Conservation (phyloP, 2,113 vertebrate genomes). For the Prinia subflava region DNA sequence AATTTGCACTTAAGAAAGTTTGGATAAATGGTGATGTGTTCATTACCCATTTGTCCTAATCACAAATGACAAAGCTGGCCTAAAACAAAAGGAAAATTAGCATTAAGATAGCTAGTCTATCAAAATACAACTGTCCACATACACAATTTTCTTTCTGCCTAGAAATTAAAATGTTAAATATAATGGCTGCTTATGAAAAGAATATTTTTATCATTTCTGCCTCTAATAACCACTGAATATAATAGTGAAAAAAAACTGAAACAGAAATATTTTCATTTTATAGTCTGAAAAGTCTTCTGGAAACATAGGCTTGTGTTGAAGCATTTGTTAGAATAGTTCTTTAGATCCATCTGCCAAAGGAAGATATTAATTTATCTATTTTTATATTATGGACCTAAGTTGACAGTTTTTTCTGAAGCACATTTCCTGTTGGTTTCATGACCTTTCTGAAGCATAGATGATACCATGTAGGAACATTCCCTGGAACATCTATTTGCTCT, state of each 20-base stretch:
- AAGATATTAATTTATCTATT: not conserved
- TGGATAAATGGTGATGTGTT: not conserved
- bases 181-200: not conserved
- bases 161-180: not conserved
- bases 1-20: not conserved
- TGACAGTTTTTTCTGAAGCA: not conserved
- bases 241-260: not conserved
- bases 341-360: not conserved
- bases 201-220: not conserved
- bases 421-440: not conserved
- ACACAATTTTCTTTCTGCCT: not conserved
- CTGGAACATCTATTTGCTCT: not conserved
- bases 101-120: not conserved
- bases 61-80: not conserved
- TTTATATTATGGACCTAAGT: not conserved
- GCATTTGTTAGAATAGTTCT: slow-evolving; percentile 4
- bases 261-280: not conserved
- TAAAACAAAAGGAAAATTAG: not conserved
- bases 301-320: not conserved
- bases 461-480: not conserved
- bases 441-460: not conserved
- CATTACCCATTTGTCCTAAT: not conserved
- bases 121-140: not conserved
- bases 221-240: not conserved
- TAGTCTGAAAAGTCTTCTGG: not conserved